phyloP scores from a whole-genome alignment of 2,797 vertebrate genomes.

The Channallabes apus region DNA sequence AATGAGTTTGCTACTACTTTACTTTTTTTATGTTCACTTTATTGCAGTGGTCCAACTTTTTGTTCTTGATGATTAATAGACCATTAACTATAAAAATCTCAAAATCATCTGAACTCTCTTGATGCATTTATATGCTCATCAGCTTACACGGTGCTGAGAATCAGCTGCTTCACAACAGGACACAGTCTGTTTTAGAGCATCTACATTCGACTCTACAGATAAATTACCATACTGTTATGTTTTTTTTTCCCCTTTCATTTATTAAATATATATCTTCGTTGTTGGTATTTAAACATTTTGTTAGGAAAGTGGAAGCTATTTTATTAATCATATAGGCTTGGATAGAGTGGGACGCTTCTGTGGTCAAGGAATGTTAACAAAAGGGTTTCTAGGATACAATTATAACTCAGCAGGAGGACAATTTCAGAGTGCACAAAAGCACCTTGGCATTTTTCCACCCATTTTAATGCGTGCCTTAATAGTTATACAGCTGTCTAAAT shows the following conservation, averaged over 20 bases:
- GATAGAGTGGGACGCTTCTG: constrained; percentile 1
- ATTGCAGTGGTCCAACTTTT: background rate
- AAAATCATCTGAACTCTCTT: background rate
- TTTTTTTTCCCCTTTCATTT: background rate
- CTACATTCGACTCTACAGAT: background rate
- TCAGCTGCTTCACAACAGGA: background rate
- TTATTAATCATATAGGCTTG: constrained; percentile 7
- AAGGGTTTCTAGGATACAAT: constrained; percentile 32
- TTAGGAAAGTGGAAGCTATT: constrained; percentile 7
- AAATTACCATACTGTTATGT: background rate
- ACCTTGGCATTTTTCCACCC: constrained; percentile 12
- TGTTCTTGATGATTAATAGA: background rate
- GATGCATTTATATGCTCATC: background rate
- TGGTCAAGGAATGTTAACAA: constrained; percentile 28
- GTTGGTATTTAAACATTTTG: background rate
- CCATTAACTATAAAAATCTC: background rate
- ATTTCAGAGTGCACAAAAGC: constrained; percentile 32
- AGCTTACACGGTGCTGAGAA: background rate
- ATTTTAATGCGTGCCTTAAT: constrained; percentile 33
- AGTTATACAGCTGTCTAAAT: constrained; percentile 24
- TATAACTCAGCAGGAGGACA: constrained; percentile 22
- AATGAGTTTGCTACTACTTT: background rate
- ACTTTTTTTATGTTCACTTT: background rate
- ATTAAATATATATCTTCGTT: background rate
- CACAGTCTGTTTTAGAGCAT: background rate